Conservation (phyloP, 2,113 vertebrate genomes). For the Eolophus roseicapilla region DNA sequence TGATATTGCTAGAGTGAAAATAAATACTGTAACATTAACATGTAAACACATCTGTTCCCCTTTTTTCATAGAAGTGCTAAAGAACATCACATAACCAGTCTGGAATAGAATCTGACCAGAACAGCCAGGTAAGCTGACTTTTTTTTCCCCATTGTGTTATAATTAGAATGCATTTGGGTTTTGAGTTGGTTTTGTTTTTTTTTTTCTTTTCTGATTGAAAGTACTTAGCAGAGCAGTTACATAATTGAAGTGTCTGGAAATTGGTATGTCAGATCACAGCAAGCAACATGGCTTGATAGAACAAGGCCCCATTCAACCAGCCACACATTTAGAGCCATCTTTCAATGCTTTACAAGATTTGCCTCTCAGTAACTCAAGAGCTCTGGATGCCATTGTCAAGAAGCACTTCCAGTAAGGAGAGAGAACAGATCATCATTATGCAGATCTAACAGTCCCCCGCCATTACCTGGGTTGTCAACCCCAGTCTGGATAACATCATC, state of each 20-base stretch:
- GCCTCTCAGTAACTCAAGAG: not conserved
- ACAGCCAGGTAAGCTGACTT: not conserved
- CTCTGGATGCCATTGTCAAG: slow-evolving; percentile 21
- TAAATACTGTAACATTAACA: slow-evolving; percentile 72
- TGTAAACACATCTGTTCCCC: slow-evolving; percentile 60
- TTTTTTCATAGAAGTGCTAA: slow-evolving; percentile 64
- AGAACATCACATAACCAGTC: not conserved
- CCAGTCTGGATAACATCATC: slow-evolving; percentile 95
- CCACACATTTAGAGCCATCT: not conserved
- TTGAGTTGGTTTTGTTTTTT: not conserved
- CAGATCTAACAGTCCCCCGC: not conserved
- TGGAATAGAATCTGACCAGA: not conserved
- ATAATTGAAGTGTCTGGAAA: slow-evolving; percentile 29
- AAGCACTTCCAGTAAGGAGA: slow-evolving; percentile 67
- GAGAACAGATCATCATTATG: slow-evolving; percentile 56
- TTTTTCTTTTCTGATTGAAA: not conserved
- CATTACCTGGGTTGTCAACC: slow-evolving; percentile 93
- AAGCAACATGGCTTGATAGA: not conserved
- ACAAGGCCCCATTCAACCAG: not conserved
- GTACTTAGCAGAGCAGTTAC: slow-evolving; percentile 70
- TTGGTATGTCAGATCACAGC: not conserved
- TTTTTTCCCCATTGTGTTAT: not conserved
- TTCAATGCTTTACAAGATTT: not conserved
- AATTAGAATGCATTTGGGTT: slow-evolving; percentile 10
- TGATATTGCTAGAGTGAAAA: slow-evolving; percentile 73